A percentile compares a stretch with the other conserved stretches of the same genome.
These are phyloP conservation scores for Zeus faber DNA, from an alignment of 2,113 vertebrate genomes.

Conservation along the genomic window DNA sequence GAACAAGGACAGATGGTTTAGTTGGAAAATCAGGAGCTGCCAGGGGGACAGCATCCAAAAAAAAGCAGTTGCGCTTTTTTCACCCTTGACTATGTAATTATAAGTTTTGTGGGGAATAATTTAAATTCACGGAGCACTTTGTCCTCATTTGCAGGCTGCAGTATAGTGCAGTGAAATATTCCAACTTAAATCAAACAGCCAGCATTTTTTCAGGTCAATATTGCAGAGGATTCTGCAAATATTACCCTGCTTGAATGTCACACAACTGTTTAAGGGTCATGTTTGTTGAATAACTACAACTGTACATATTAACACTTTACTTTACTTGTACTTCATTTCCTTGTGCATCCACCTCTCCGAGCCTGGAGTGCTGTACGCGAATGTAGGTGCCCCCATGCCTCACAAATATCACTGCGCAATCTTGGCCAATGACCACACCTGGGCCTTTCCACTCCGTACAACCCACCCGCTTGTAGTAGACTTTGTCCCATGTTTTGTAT, in stretches of 20 bases:
- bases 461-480: slow-evolving; percentile 23
- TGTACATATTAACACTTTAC: no score
- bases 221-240: no score
- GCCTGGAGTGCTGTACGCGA: slow-evolving; percentile 11
- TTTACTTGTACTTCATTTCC: no score
- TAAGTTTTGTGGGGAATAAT: no score
- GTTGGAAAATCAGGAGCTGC: slow-evolving; percentile 13
- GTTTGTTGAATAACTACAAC: no score
- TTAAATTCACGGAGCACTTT: no score
- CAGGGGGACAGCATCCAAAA: slow-evolving; percentile 10
- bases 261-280: no score
- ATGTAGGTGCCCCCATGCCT: slow-evolving; percentile 16
- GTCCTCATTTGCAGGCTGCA: no score
- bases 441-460: slow-evolving; percentile 37
- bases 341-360: slow-evolving; percentile 1
- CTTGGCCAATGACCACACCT: slow-evolving; percentile 26
- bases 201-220: no score
- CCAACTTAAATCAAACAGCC: no score
- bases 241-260: no score
- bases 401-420: slow-evolving; percentile 30
- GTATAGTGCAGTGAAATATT: no score
- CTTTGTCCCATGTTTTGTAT: slow-evolving; percentile 8
- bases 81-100: not conserved
- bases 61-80: not conserved
- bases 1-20: slow-evolving; percentile 29